These are phyloP conservation scores for Paramacrobiotus metropolitanus DNA, from an alignment of 1,140 invertebrate species.

Conservation along the genomic window DNA sequence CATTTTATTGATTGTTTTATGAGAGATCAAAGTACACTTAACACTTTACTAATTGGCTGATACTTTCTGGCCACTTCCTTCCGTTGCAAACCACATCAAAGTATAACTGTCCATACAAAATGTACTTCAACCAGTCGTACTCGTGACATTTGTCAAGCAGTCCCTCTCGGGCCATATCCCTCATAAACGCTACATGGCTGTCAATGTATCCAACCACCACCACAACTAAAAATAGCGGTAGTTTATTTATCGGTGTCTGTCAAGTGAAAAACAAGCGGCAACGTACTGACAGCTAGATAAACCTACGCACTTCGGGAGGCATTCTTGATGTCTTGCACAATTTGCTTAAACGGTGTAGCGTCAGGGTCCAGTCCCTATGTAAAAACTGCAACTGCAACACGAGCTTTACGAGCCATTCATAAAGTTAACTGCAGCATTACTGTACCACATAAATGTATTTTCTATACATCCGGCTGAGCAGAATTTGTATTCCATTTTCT, in stretches of 20 bases:
- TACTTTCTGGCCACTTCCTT: too few species aligned
- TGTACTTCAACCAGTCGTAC: too few species aligned
- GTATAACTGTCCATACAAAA: too few species aligned
- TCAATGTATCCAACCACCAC: slow-evolving; percentile 59
- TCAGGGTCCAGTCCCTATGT: slow-evolving; percentile 34
- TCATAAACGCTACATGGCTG: slow-evolving; percentile 65
- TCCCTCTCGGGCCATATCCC: slow-evolving; percentile 56
- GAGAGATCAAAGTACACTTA: too few species aligned
- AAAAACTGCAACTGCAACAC: slow-evolving; percentile 1
- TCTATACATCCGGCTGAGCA: slow-evolving; percentile 6
- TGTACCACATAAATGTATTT: slow-evolving; percentile 7
- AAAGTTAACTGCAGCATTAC: too few species aligned
- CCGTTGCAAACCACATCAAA: too few species aligned
- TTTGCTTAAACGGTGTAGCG: slow-evolving; percentile 52
- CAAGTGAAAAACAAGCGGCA: too few species aligned
- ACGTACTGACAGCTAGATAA: too few species aligned
- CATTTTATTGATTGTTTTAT: too few species aligned
- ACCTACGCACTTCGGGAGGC: slow-evolving; percentile 56
- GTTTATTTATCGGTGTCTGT: too few species aligned
- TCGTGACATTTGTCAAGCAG: slow-evolving; percentile 60
- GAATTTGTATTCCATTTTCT: slow-evolving; percentile 38
- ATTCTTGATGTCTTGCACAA: slow-evolving; percentile 65
- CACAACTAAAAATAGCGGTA: slow-evolving; percentile 66
- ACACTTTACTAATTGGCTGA: too few species aligned
- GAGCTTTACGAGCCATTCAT: too few species aligned